A percentile compares a stretch with the other conserved stretches of the same genome.
phyloP scores from a whole-genome alignment of 2,888 invertebrate genomes.

The Lutraria lutraria region DNA sequence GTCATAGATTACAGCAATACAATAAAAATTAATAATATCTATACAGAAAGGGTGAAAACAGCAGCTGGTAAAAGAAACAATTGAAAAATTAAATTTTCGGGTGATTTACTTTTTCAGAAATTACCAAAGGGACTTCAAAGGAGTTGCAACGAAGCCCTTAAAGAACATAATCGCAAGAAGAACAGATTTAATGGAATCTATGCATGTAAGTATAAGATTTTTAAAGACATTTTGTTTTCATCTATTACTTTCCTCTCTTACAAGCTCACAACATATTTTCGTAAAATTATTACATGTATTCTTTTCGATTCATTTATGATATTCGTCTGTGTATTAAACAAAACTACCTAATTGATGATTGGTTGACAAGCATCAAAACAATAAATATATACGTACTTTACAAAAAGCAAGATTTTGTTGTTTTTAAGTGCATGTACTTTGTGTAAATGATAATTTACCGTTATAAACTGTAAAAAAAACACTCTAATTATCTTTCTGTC shows the following conservation, averaged over 20 bases:
- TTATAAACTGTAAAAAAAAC: too few relatives aligned
- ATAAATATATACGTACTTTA: too few relatives aligned
- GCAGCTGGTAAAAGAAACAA: too few relatives aligned
- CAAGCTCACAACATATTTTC: neutral
- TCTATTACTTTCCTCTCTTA: neutral
- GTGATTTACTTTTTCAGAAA: neutral
- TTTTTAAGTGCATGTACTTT: too few relatives aligned
- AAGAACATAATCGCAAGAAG: neutral
- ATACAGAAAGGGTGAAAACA: too few relatives aligned
- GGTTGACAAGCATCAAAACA: neutral
- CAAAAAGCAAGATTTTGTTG: too few relatives aligned
- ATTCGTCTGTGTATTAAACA: neutral
- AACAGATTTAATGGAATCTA: conserved; percentile 12
- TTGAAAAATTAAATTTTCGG: too few relatives aligned
- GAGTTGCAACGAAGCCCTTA: neutral
- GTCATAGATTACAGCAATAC: too few relatives aligned
- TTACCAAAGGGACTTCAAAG: conserved; percentile 10
- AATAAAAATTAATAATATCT: too few relatives aligned
- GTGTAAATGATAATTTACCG: too few relatives aligned
- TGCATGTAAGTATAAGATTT: neutral
- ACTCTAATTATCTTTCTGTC: too few relatives aligned
- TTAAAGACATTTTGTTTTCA: neutral
- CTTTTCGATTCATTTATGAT: neutral
- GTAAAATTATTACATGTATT: neutral
- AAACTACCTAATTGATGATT: neutral